Conservation (phyloP, 2,113 vertebrate species). For the Thunnus maccoyii region DNA sequence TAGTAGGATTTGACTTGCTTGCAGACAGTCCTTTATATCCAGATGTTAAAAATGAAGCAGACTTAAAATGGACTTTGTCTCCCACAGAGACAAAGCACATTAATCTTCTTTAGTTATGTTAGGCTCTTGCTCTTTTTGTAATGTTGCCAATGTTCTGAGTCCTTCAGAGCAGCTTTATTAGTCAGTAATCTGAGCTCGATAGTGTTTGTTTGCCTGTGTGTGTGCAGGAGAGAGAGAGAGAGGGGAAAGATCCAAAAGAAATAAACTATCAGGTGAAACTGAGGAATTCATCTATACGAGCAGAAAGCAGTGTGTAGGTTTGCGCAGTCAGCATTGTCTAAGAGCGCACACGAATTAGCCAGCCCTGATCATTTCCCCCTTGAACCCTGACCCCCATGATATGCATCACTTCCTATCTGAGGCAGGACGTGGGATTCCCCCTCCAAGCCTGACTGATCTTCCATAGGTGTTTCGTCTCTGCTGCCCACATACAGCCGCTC, state of each 20-base stretch:
- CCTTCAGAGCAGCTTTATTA: constrained; percentile 39
- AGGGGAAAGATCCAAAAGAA: constrained; percentile 7
- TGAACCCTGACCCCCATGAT: constrained; percentile 55
- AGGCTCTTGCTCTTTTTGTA: constrained; percentile 35
- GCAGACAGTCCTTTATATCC: constrained; percentile 1
- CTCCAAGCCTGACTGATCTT: constrained; percentile 53
- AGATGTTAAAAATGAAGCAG: constrained; percentile 27
- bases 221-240: background rate
- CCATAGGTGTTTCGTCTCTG: constrained; percentile 70
- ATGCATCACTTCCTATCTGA: constrained; percentile 60
- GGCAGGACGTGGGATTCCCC: constrained; percentile 68
- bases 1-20: no score
- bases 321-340: background rate
- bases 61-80: constrained; percentile 32
- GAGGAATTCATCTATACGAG: fast-evolving
- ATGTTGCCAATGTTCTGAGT: constrained; percentile 21
- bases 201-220: constrained; percentile 6
- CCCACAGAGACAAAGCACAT: constrained; percentile 16
- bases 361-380: constrained; percentile 17
- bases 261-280: background rate
- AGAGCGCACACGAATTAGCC: constrained; percentile 33
- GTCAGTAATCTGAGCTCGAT: constrained; percentile 37
- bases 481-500: constrained; percentile 43
- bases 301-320: background rate
- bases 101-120: constrained; percentile 39